Base-by-base conservation (phyloP, 2,113 vertebrate species). In the Gopherus evgoodei region DNA sequence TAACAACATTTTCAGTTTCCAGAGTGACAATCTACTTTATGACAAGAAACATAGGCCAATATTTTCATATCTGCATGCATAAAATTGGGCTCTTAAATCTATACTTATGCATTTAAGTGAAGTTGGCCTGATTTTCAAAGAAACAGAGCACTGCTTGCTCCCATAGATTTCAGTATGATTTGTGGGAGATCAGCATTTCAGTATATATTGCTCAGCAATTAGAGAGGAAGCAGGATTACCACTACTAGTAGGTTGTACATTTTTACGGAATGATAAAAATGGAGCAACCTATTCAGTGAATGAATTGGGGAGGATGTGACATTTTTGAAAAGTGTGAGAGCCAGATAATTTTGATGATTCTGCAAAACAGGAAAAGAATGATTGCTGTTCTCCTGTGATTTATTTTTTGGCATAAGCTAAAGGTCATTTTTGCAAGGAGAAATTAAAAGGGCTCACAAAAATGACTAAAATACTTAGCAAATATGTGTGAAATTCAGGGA, bases 11-110 rank as follows among this genome's bases (percentile, higher is more conserved):
- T 94, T 92, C 42, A 27, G 3, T 75, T 91, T 69, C 54, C 56
- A 94, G 86, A 95, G 2, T 21, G 12, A 80, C 24, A 83, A 65
- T 90, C 62, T 91, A 95, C 94, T 91, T 93, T 84, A 54, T 88
- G 3, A 83, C 5, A 4, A 87, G 21, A 54, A 52, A 75, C 89
- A 80, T 56, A 93, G 3, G 31, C 25, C 59, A 54, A 31, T 24
- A 5, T n/a, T 8, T 52, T 56, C 31, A 96, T 56, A 80, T 59
- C 78, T 86, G 3, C 76, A 27, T 95, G 5, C 16, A 89, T 72
- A 81, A 91, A 69, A 42, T 84, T 81, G 84, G 54, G 50, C 6
- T 84, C 19, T 52, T 89, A 24, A 72, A 82, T 1, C 47, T 4
- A 7, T 88, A 69, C 86, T 92, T 90, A 52, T 4, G 29, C 31